Base-by-base conservation (phyloP, 2,888 invertebrate species). In the Beris morrisii region DNA sequence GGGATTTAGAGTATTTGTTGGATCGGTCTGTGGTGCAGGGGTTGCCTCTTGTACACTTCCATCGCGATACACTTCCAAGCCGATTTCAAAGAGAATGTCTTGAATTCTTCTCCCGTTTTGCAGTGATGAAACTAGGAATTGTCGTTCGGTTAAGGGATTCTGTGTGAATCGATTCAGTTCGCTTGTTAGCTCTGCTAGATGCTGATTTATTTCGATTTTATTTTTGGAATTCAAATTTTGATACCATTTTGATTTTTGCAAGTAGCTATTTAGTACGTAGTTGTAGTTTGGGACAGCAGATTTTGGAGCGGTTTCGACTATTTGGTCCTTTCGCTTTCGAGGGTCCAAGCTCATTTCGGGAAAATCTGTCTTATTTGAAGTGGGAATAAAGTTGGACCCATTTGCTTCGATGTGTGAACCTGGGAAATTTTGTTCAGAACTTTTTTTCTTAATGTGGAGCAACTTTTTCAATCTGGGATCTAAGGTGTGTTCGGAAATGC, bases 211-310 rank as follows among this genome's bases (percentile, higher is more conserved):
- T 45, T 56, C 28, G 11, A 66, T 68, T 66, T 66, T 67, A n/a
- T n/a, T 7, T n/a, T 64, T 61, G 30, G 67, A 63, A 38, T 64
- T 67, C 9, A 56, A 54, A n/a, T 68, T 55, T 31, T 66, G 66
- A 59, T 68, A 69, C 69, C 69, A 69, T 12, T 52, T 64, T 5
- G 69, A 69, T 11, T 61, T 66, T 43, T 68, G 66, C 28, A 69
- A 53, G 32, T 64, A 66, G 28, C 43, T 54, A 13, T 67, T 64
- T 7, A 67, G 32, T 5, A 63, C 48, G 38, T 48, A 61, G 30
- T 54, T 66, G 13, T 30, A 32, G 32, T 46, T 66, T n/a, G 31
- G 54, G 4, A 48, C 32, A 46, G 46, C 32, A 3, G 44, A 15
- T 12, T 38, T 46, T 12, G 48, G 12, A 44, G 48, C 31, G 4